Conservation (phyloP, 2,888 invertebrate species). For the Gonocerus acuteangulatus region DNA sequence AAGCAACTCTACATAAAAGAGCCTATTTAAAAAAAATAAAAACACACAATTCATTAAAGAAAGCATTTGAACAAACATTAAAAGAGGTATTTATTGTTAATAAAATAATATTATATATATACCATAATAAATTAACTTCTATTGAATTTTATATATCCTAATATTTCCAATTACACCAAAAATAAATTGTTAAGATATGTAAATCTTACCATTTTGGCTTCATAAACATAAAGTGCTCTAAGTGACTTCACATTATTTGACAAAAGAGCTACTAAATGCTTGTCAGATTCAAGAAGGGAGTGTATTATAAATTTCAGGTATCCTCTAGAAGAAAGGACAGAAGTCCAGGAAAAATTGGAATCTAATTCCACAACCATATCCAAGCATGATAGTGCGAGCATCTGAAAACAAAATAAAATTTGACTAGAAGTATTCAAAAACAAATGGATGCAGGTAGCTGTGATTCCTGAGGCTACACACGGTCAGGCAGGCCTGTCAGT, state of each 20-base stretch:
- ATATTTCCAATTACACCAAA: too few species aligned
- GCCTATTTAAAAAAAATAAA: constrained; percentile 43
- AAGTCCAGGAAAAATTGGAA: constrained; percentile 58
- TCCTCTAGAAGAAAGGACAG: constrained; percentile 52
- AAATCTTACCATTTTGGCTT: constrained; percentile 71
- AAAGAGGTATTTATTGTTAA: neutral
- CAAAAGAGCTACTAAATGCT: constrained; percentile 48
- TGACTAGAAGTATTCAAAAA: too few species aligned
- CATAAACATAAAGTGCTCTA: constrained; percentile 74
- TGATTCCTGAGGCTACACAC: neutral
- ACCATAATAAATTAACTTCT: too few species aligned
- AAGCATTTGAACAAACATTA: neutral
- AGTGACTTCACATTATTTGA: constrained; percentile 55
- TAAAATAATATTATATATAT: too few species aligned
- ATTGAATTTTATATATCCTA: too few species aligned
- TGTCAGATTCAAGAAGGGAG: constrained; percentile 67
- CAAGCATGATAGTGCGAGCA: constrained; percentile 75
- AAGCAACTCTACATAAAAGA: constrained; percentile 62
- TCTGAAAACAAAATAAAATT: constrained; percentile 45
- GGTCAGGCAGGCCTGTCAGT: too few species aligned
- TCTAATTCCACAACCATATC: constrained; percentile 71
- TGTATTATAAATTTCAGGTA: constrained; percentile 78
- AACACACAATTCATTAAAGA: neutral
- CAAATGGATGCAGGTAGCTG: neutral
- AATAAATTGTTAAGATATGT: too few species aligned